phyloP scores from a whole-genome alignment of 64 coral and sea anemone genomes.

The Stichodactyla helianthus region DNA sequence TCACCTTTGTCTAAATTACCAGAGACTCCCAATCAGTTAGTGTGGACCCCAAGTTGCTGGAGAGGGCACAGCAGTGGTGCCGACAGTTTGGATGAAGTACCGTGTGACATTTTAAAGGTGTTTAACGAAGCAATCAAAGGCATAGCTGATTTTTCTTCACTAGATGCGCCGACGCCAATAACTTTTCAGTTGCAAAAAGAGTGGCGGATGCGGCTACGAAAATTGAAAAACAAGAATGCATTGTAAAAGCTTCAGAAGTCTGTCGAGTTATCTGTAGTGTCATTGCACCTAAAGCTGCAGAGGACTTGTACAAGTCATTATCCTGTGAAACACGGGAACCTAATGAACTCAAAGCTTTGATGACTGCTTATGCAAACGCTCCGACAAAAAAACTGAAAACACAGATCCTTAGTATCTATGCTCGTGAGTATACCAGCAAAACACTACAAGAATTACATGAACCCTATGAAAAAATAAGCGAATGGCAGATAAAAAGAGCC shows the following conservation, averaged over 20 bases:
- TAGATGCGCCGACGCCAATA: not conserved
- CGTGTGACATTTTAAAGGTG: not conserved
- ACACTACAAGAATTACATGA: slow-evolving; percentile 39
- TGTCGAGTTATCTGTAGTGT: slow-evolving; percentile 36
- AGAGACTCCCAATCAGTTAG: not conserved
- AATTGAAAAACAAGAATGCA: slow-evolving; percentile 18
- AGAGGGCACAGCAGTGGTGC: not conserved
- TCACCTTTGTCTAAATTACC: not conserved
- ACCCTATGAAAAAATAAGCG: slow-evolving; percentile 19
- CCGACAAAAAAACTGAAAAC: slow-evolving; percentile 34
- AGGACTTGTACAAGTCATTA: slow-evolving; percentile 36
- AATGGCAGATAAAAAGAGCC: slow-evolving; percentile 50
- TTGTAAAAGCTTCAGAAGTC: slow-evolving; percentile 34
- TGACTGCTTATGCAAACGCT: slow-evolving; percentile 18
- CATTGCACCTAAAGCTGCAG: slow-evolving; percentile 30
- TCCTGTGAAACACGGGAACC: not conserved
- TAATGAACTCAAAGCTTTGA: slow-evolving; percentile 26
- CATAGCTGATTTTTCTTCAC: not conserved
- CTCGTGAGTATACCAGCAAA: slow-evolving; percentile 29
- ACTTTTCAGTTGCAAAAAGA: slow-evolving; percentile 8
- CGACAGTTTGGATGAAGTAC: not conserved
- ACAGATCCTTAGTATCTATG: slow-evolving; percentile 46
- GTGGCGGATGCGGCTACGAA: slow-evolving; percentile 22
- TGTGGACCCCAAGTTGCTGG: not conserved
- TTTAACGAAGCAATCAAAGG: slow-evolving; percentile 27